Evolutionary conservation across 2,888 invertebrate species (phyloP), one percentile per base, ranked within the genome.

Genomic region (Cataglyphis livida): DNA sequence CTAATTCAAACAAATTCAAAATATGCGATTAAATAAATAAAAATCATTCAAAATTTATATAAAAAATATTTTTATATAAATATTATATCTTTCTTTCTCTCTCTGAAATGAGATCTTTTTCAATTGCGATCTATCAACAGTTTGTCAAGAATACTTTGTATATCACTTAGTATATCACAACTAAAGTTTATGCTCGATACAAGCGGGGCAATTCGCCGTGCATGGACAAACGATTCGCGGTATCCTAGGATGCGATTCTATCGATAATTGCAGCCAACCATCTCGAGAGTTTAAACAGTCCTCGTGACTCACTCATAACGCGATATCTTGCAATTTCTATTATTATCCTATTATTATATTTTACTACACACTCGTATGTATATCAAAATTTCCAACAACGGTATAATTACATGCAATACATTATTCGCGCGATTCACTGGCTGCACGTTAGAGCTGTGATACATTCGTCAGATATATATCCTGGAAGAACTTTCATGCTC

Each of bases 231-330:
- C 85, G 61, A 57, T 75, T 28, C 70, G 44, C 64, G 35, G 51
- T 25, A 75, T 75, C 7, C 61, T 71, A 78, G 84, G 83, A 82
- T 76, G 76, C 83, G 88, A 88, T 88, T 71, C 73, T 88, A 88
- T 88, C 88, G 65, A 83, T 88, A 85, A 87, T 88, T 85, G 87
- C 84, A 78, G 70, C 51, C 57, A 61, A 74, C 78, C 73, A 85
- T 88, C 87, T 84, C 74, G 75, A 35, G 59, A 87, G 70, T 54
- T 83, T 81, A 79, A 73, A 84, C 87, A 81, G 76, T 85, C 41
- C 82, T 88, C 85, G 84, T 88, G 84, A 88, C 88, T 88, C 75
- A 75, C 74, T 81, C 86, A 82, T 84, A 88, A 86, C 61, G 73
- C 59, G 64, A 61, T 83, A 83, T 83, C 81, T 66, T 21, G 35